Conservation (phyloP, 1,140 invertebrate species). For the Nylanderia fulva region DNA sequence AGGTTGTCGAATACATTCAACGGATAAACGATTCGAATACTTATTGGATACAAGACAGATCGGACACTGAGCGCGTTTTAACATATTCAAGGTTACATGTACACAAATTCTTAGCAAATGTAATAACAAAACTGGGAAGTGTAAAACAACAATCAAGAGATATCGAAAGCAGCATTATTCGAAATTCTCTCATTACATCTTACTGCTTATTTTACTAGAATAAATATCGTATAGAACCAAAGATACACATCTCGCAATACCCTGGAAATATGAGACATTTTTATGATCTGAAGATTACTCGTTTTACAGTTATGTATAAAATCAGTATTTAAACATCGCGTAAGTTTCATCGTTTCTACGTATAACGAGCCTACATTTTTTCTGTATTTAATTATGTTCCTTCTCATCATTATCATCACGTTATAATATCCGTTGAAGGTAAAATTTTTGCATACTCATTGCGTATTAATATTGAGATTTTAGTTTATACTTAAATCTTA, state of each 20-base stretch:
- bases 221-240: conserved; percentile 27
- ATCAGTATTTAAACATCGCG: conserved; percentile 29
- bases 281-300: neutral
- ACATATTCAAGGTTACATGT: conserved; percentile 38
- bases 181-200: neutral
- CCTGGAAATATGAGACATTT: conserved; percentile 17
- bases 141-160: conserved; percentile 27
- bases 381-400: neutral
- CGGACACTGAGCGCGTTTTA: conserved; percentile 27
- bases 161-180: neutral
- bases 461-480: neutral
- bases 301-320: conserved; percentile 34
- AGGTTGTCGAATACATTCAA: conserved; percentile 65
- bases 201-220: neutral
- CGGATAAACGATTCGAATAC: conserved; percentile 65
- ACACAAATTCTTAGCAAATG: conserved; percentile 13
- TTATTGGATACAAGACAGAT: conserved; percentile 59
- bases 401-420: conserved; percentile 18
- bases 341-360: neutral
- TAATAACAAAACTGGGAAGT: neutral
- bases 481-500: conserved; percentile 10
- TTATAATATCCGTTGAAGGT: conserved; percentile 24
- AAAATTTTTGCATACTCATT: conserved; percentile 34
- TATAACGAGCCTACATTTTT: neutral
- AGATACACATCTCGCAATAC: conserved; percentile 1